These are phyloP conservation scores for Tuta absoluta DNA, from an alignment of 2,888 invertebrate genomes.

Conservation along the genomic window DNA sequence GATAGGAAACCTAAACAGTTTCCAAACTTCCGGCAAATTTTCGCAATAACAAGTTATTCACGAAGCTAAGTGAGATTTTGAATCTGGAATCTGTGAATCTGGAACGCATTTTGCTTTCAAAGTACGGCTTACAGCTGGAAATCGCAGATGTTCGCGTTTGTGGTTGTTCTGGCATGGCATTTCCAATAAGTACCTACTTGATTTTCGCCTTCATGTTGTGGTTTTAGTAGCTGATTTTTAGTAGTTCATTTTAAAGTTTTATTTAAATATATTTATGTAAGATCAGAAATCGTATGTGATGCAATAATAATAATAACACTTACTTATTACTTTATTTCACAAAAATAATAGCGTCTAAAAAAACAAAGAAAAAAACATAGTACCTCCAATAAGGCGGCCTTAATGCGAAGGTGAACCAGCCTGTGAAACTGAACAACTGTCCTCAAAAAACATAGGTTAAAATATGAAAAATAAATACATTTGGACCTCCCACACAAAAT, in stretches of 20 bases:
- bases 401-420: no score
- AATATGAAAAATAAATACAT: no score
- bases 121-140: constrained; percentile 1
- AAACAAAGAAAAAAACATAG: no score
- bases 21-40: background rate
- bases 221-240: background rate
- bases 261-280: no score
- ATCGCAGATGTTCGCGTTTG: constrained; percentile 4
- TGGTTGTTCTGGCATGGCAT: constrained; percentile 1
- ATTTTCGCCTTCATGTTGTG: constrained; percentile 18
- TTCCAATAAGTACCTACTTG: background rate
- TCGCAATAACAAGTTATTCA: background rate
- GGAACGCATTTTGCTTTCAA: constrained; percentile 1
- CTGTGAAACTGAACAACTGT: no score
- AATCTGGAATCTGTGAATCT: background rate
- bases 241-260: background rate
- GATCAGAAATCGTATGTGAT: no score
- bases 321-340: no score
- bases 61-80: background rate
- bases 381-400: no score
- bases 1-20: constrained; percentile 7
- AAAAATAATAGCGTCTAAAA: no score
- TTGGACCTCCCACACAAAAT: no score
- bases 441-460: no score
- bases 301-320: no score